phyloP scores from a whole-genome alignment of 2,888 invertebrate genomes.

The Ophion costatus region DNA sequence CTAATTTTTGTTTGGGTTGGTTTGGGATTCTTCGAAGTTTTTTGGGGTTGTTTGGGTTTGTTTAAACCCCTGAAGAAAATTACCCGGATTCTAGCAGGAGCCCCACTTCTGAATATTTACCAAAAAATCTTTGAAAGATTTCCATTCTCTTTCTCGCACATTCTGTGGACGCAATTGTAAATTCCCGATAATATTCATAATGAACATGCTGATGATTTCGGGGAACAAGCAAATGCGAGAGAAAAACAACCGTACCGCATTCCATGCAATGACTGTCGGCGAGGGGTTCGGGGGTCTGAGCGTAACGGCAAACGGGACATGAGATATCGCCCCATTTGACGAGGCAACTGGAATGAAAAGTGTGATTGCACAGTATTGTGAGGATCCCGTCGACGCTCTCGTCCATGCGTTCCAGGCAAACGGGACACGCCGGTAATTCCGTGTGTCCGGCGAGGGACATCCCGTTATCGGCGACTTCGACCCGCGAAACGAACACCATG shows the following conservation, averaged over 20 bases:
- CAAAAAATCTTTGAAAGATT: too few species aligned
- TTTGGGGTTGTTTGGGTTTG: too few species aligned
- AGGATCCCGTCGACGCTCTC: constrained; percentile 99
- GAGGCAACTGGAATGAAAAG: constrained; percentile 97
- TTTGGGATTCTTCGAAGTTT: too few species aligned
- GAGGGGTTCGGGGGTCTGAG: constrained; percentile 92
- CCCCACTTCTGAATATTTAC: too few species aligned
- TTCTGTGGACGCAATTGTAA: too few species aligned
- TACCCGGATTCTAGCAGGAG: too few species aligned
- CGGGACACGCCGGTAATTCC: constrained; percentile 98
- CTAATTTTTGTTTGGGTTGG: too few species aligned
- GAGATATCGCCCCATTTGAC: constrained; percentile 98
- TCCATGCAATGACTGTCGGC: constrained; percentile 89
- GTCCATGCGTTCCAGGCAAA: constrained; percentile 98
- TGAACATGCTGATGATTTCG: neutral
- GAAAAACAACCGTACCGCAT: constrained; percentile 84
- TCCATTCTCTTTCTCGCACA: too few species aligned
- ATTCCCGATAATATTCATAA: neutral
- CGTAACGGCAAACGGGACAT: constrained; percentile 98
- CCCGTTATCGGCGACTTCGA: constrained; percentile 94
- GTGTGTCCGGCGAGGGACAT: constrained; percentile 92
- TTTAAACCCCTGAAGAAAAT: too few species aligned
- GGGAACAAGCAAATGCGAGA: neutral
- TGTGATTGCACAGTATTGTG: constrained; percentile 99
- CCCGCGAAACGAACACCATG: constrained; percentile 96